Conservation (phyloP, 1,140 invertebrate genomes). For the Trachelipus rathkii region DNA sequence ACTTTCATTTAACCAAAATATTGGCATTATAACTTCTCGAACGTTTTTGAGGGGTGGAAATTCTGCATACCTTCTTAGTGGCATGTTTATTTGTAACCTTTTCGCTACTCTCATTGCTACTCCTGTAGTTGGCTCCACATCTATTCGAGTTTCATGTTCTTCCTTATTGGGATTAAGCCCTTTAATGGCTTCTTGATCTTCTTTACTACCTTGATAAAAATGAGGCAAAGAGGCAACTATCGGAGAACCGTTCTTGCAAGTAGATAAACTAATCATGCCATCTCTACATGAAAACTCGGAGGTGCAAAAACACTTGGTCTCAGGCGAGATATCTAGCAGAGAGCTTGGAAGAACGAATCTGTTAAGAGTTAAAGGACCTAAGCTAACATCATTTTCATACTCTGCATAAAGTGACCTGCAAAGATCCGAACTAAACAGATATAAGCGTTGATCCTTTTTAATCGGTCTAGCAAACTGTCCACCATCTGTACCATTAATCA, state of each 20-base stretch:
- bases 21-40: conserved; percentile 33
- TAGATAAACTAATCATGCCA: conserved; percentile 42
- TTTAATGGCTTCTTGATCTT: conserved; percentile 62
- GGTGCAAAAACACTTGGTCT: conserved; percentile 45
- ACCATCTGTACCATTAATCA: conserved; percentile 46
- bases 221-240: conserved; percentile 67
- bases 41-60: conserved; percentile 30
- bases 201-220: conserved; percentile 69
- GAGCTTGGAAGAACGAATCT: conserved; percentile 35
- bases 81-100: conserved; percentile 42
- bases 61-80: conserved; percentile 28
- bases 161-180: conserved; percentile 65
- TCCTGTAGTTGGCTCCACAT: conserved; percentile 60
- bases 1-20: conserved; percentile 43
- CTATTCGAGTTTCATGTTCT: conserved; percentile 66
- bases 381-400: conserved; percentile 38
- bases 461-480: conserved; percentile 45
- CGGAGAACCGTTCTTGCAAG: conserved; percentile 44
- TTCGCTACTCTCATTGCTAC: conserved; percentile 41
- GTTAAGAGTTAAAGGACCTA: conserved; percentile 36
- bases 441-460: conserved; percentile 28
- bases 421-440: conserved; percentile 40
- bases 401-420: conserved; percentile 44
- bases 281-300: conserved; percentile 41
- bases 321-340: conserved; percentile 37